phyloP scores from a whole-genome alignment of 2,113 vertebrate genomes.

The Alethe castanea region DNA sequence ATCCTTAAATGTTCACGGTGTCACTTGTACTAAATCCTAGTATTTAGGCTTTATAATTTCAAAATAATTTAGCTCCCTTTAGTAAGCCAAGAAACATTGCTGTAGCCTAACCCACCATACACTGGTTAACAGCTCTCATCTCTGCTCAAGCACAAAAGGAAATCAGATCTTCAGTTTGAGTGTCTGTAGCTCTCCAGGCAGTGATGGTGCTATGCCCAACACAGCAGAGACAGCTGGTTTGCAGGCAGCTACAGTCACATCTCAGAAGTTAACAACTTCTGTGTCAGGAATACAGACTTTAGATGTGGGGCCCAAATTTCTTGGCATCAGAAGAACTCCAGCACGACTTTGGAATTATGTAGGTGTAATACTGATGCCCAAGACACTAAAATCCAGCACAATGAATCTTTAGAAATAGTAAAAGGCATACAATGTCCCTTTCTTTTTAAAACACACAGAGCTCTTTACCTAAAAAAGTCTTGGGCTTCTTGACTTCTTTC shows the following conservation, averaged over 20 bases:
- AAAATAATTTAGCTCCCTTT: neutral
- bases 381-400: slow-evolving; percentile 12
- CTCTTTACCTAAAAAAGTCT: neutral
- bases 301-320: neutral
- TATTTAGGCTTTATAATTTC: neutral
- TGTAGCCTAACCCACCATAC: neutral
- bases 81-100: neutral
- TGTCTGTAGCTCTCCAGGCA: neutral
- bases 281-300: neutral
- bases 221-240: neutral
- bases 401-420: neutral
- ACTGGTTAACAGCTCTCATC: neutral
- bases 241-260: neutral
- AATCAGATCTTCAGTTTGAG: neutral
- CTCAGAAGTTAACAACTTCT: neutral
- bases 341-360: neutral
- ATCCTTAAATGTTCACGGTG: neutral
- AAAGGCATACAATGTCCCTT: neutral
- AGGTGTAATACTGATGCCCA: neutral
- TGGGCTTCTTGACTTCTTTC: neutral
- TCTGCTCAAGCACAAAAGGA: neutral
- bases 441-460: slow-evolving; percentile 8
- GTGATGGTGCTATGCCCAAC: neutral
- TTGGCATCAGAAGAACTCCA: neutral
- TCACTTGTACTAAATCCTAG: neutral